Percentiles rank a stretch among this genome's conserved stretches.
Evolutionary conservation across 1,140 invertebrate genomes (phyloP).

Genomic region (Drosophila carrolli): DNA sequence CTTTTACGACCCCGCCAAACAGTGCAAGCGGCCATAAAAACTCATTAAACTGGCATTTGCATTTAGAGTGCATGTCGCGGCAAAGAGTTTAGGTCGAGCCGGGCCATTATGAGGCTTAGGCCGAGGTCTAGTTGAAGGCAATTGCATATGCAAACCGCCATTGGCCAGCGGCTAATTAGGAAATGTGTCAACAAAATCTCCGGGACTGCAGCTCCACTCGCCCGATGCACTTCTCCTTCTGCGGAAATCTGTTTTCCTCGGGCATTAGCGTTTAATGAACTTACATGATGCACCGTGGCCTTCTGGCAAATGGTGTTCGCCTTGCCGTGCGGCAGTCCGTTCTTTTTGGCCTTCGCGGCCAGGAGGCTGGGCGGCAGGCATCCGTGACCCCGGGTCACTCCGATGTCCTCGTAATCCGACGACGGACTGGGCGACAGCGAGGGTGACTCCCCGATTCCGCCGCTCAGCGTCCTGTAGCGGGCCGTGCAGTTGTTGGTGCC

Average conservation of each 20-base stretch:
- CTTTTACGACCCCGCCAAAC: slow-evolving; percentile 26
- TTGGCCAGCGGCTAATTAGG: slow-evolving; percentile 65
- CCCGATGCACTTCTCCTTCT: slow-evolving; percentile 37
- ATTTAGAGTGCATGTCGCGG: slow-evolving; percentile 73
- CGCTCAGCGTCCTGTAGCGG: slow-evolving; percentile 81
- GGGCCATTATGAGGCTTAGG: slow-evolving; percentile 2
- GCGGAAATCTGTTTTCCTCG: neutral
- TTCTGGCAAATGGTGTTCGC: slow-evolving; percentile 84
- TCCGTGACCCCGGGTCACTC: slow-evolving; percentile 69
- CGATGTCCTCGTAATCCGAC: slow-evolving; percentile 84
- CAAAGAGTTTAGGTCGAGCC: slow-evolving; percentile 40
- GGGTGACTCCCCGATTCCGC: slow-evolving; percentile 82
- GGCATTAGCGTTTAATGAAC: slow-evolving; percentile 74
- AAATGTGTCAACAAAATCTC: slow-evolving; percentile 54
- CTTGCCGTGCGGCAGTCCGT: slow-evolving; percentile 79
- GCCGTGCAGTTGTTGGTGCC: slow-evolving; percentile 84
- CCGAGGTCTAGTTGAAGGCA: slow-evolving; percentile 32
- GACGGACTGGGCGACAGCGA: slow-evolving; percentile 84
- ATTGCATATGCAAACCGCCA: slow-evolving; percentile 73
- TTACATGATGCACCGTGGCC: slow-evolving; percentile 85
- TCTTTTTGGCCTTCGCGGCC: slow-evolving; percentile 82
- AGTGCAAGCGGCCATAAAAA: slow-evolving; percentile 58
- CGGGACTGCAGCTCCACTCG: slow-evolving; percentile 16
- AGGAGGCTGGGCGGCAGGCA: slow-evolving; percentile 70
- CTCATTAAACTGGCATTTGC: slow-evolving; percentile 81